Conservation (phyloP, 2,113 vertebrate genomes). For the rat (Rattus norvegicus) region GRCr8 NC_086021.1:34351001-34351500, state of each 20-base stretch:
- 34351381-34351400: too few species aligned
- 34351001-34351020: not conserved
- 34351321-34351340: not conserved
- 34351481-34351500: not conserved
- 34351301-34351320: not conserved
- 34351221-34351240: not conserved
- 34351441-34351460: not conserved
- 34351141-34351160: not conserved
- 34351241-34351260: not conserved
- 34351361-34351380: not conserved
- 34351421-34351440: not conserved
- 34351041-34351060: not conserved
- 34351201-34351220: not conserved
- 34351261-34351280: not conserved
- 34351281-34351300: not conserved
- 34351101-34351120: not conserved
- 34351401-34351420: not conserved
- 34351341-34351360: rapidly evolving
- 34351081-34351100: not conserved
- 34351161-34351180: not conserved
- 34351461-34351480: not conserved
- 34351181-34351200: not conserved
- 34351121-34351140: not conserved
- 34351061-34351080: not conserved
- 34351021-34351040: not conserved